Evolutionary conservation across 2,113 vertebrate genomes (phyloP), one percentile per base, ranked within the genome.

Genomic region (Cepphus grylle): DNA sequence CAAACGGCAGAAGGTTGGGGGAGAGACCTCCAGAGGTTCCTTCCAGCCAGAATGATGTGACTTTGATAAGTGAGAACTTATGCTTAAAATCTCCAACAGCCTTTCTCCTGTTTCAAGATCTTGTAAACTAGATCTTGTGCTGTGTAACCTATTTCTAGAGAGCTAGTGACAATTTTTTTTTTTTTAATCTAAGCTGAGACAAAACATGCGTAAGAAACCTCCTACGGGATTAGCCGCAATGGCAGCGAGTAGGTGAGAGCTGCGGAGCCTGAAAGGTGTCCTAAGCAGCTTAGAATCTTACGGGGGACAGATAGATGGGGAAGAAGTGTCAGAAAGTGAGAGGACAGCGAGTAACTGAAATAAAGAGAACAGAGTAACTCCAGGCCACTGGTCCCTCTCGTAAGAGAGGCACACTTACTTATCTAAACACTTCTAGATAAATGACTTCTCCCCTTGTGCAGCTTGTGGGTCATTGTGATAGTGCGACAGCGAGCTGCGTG

Each of bases 271-370:
- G 77, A 26, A 79, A 84, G 61, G 30, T 61, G 19, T 17, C 34
- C 47, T 49, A 53, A 94, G 86, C 27, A 29, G 70, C 61, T 91
- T 95, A 66, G 67, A 47, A 38, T 71, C 65, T 79, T 77, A 14
- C 21, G 55, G 52, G 61, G 73, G 25, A 63, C 55, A 63, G 45
- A 58, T 6, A 15, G 50, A 49, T 6, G 27, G 61, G 70, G 72
- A 86, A 52, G 77, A 81, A 81, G 34, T 17, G 61, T 79, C 43
- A 34, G 67, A 73, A 90, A 58, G 91, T 79, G 86, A 85, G 83
- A 90, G 50, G 65, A 34, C 23, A 26, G 72, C 18, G 20, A 67
- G 13, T 32, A 67, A n/a, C n/a, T 58, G 80, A 67, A 71, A 34
- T 43, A 32, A 34, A 61, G 12, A 8, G 25, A 89, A 66, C 9